Evolutionary conservation across 2,888 invertebrate species (phyloP).

Genomic region (Machimus rusticus): DNA sequence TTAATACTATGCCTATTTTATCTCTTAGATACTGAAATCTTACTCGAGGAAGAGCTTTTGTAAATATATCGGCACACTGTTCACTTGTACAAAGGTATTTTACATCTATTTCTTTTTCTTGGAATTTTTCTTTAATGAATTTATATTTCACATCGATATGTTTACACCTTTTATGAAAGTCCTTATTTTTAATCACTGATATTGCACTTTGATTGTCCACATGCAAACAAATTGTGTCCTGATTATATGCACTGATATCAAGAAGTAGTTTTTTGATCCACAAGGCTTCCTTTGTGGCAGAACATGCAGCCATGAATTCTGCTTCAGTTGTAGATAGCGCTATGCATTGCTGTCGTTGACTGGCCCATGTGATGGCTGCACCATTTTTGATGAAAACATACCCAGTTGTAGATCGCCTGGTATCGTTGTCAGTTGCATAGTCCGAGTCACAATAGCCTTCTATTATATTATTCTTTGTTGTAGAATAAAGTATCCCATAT

Average conservation of each 20-base stretch:
- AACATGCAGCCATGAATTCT: neutral
- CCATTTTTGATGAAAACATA: neutral
- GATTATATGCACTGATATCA: neutral
- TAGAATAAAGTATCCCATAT: conserved; percentile 19
- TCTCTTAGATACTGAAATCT: no score
- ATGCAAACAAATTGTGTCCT: neutral
- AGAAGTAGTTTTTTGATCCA: neutral
- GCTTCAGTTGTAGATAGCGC: neutral
- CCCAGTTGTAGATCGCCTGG: neutral
- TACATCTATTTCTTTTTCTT: no score
- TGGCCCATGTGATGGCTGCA: conserved; percentile 4
- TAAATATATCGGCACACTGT: no score
- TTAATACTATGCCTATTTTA: no score
- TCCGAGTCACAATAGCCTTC: conserved; percentile 16
- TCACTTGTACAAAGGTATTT: no score
- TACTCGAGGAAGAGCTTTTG: no score
- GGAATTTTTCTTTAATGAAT: neutral
- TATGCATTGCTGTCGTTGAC: neutral
- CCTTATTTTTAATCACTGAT: conserved; percentile 31
- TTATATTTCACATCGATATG: conserved; percentile 44
- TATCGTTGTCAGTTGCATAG: conserved; percentile 30
- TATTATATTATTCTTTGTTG: neutral
- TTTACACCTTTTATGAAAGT: conserved; percentile 39
- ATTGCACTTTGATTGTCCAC: conserved; percentile 48
- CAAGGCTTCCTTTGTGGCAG: conserved; percentile 28